Evolutionary conservation across 2,113 vertebrate genomes (phyloP), one percentile per base, ranked within the genome.

Genomic region (Bos javanicus): DNA sequence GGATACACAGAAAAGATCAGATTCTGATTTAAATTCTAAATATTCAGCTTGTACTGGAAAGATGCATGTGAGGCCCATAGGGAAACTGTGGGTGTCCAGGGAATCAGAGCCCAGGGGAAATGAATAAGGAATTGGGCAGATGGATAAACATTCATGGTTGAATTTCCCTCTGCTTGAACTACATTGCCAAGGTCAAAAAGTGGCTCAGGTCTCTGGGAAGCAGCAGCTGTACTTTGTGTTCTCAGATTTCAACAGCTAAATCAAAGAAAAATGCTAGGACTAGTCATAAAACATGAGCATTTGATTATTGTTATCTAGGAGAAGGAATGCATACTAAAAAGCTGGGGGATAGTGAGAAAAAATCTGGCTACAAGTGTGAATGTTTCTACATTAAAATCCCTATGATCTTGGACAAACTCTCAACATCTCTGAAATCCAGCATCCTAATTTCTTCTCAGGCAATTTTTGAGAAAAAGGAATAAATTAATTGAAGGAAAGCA

Each of bases 191-290:
- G 52, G 64, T 97, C 74, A 96, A 30, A 93, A 93, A 60, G 28
- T 54, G 83, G 33, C 48, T 25, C 50, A 80, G 25, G 46, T 60
- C 78, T 94, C 46, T 90, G 80, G 50, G 30, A 86, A 60, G 33
- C 46, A 85, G 84, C 87, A 96, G 90, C 96, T 95, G 52, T 67
- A 83, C 26, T 92, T 85, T 86, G 12, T 84, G 54, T 92, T 59
- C 33, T 67, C 56, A 67, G 33, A 82, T 91, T 59, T 97, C 81
- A 96, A 81, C 14, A 81, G 25, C 48, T 59, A 74, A 94, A 81
- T 94, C 50, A 97, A 95, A 96, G 52, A 59, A 92, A 81, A 64
- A 19, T 17, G 23, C 43, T 30, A 23, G 30, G 52, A 76, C 7
- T 7, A 85, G 36, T 76, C 50, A 60, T n/a, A 87, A 80, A 96